Base-by-base conservation (phyloP, 2,113 vertebrate species). In the Turdus rufiventris region DNA sequence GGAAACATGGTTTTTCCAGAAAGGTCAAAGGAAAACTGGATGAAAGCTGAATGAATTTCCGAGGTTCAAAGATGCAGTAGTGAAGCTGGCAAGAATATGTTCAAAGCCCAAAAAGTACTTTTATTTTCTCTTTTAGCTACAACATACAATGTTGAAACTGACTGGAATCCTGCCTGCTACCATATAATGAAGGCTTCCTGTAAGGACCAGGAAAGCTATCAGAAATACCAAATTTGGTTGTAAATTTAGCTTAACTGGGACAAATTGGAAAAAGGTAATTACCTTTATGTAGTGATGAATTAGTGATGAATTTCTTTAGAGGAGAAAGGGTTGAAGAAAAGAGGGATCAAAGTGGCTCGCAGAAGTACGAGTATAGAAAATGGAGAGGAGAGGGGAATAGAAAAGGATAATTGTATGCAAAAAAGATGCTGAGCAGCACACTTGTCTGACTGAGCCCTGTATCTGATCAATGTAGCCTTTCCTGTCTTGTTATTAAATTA, bases 11-110 rank as follows among this genome's bases (percentile, higher is more conserved):
- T 67, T 71, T 93, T 92, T 60, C 53, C 19, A 86, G 65, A 94
- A 65, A 92, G 80, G 72, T 93, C 51, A 91, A 71, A 91, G 50
- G 26, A 78, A 94, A 91, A 87, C 5, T 68, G 21, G 25, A 85
- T 94, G 66, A 92, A 96, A 92, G 89, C 5, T 81, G 61, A 48
- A 84, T 80, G 84, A 67, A 74, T 88, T 93, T 87, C 13, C 8
- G 40, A 77, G 8, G 40, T 91, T 91, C 83, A 94, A 74, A 96
- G 68, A 31, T 66, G 18, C 26, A 79, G 23, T 36, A 81, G 45
- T 72, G 73, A 84, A 89, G 28, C 43, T 74, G 40, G 13, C 11
- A 84, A 84, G 80, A 81, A 60, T 81, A 85, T 48, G 40, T 96
- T 93, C 84, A 82, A 94, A 96, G 89, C 42, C 20, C 21, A 67